phyloP scores from a whole-genome alignment of 2,888 invertebrate genomes.

The Chaitophorus viminalis region DNA sequence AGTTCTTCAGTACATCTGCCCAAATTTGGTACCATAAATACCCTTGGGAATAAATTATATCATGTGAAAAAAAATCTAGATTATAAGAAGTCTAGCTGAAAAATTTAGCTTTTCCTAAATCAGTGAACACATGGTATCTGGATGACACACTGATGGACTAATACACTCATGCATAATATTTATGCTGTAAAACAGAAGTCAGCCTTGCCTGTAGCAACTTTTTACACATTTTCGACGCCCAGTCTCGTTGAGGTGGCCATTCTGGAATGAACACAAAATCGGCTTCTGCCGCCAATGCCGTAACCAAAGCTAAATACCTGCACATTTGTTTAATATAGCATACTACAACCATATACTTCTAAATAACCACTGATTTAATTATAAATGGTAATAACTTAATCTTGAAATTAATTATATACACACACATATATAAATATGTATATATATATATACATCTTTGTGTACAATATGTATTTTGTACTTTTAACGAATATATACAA shows the following conservation, averaged over 20 bases:
- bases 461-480: no score
- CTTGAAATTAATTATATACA: not conserved
- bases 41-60: no score
- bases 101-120: no score
- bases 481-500: not conserved
- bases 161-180: conserved; percentile 55
- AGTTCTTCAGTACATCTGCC: no score
- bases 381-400: not conserved
- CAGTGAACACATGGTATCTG: no score
- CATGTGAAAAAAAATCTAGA: no score
- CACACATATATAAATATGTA: not conserved
- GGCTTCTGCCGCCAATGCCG: conserved; percentile 95
- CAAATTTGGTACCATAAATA: no score
- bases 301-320: conserved; percentile 97
- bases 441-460: not conserved
- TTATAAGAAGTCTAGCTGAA: no score
- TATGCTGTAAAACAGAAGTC: conserved; percentile 37
- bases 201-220: conserved; percentile 89
- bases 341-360: conserved; percentile 44
- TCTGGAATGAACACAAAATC: conserved; percentile 99
- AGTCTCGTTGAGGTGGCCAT: conserved; percentile 91
- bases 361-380: conserved; percentile 24
- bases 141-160: conserved; percentile 47
- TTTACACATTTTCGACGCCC: conserved; percentile 92
- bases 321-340: conserved; percentile 58